Evolutionary conservation across 2,113 vertebrate species (phyloP).

Genomic region (Zapus hudsonius): DNA sequence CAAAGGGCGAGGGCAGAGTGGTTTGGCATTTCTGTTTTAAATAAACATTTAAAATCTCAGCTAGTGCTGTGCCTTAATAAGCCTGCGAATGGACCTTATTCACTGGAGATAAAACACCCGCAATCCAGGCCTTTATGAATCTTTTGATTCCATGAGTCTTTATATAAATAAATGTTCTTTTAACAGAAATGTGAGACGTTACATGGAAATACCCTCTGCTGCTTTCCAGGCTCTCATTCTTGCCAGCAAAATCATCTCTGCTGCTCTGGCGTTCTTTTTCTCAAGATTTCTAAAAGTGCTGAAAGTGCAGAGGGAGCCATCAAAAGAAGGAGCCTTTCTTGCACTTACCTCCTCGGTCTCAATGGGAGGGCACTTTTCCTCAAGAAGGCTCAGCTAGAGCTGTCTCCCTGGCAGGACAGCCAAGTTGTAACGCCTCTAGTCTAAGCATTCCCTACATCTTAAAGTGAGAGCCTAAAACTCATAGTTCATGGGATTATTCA

Average conservation of each 20-base stretch:
- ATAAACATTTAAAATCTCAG: constrained; percentile 86
- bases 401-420: neutral
- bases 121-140: neutral
- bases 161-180: constrained; percentile 47
- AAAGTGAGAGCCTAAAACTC: constrained; percentile 45
- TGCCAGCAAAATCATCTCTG: constrained; percentile 39
- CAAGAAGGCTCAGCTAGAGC: constrained; percentile 24
- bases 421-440: constrained; percentile 38
- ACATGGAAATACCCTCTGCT: constrained; percentile 54
- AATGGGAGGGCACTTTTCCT: too few relatives aligned
- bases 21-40: constrained; percentile 89
- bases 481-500: constrained; percentile 52
- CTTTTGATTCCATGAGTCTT: constrained; percentile 57
- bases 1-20: constrained; percentile 86
- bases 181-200: constrained; percentile 45
- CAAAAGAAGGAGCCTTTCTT: neutral
- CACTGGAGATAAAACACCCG: constrained; percentile 25
- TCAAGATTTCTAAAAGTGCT: neutral
- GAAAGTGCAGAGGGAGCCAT: neutral
- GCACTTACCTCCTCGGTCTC: neutral
- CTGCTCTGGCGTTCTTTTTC: neutral
- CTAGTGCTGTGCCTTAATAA: constrained; percentile 60
- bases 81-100: constrained; percentile 16
- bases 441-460: constrained; percentile 33
- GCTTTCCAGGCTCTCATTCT: constrained; percentile 47